Percentiles rank a stretch among this genome's conserved stretches.
Conservation (phyloP, 1,140 invertebrate species). For the Phocides pigmalion region DNA sequence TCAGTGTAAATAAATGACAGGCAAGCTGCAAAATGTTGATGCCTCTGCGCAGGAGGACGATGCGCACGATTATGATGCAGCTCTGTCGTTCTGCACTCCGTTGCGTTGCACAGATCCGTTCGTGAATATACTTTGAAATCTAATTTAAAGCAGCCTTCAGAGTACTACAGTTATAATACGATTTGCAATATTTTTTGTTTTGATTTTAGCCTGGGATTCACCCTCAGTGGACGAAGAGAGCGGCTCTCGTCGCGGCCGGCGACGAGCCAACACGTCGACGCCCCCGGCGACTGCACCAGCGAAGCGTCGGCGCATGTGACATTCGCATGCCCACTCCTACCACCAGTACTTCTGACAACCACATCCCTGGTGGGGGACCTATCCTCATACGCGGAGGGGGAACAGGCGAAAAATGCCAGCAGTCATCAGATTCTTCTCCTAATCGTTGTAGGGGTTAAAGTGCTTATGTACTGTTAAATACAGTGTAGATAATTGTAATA, state of each 20-base stretch:
- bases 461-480: not conserved
- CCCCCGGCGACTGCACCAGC: conserved; percentile 65
- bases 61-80: no score
- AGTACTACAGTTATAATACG: no score
- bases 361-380: not conserved
- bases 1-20: no score
- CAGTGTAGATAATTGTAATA: no score
- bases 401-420: not conserved
- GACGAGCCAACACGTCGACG: conserved; percentile 64
- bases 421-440: not conserved
- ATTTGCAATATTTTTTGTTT: no score
- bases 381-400: not conserved
- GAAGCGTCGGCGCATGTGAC: conserved; percentile 70
- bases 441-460: not conserved
- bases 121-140: no score
- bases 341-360: conserved; percentile 70
- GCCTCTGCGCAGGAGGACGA: no score
- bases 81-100: no score
- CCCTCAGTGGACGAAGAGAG: conserved; percentile 64
- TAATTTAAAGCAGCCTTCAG: no score
- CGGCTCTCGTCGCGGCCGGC: conserved; percentile 56
- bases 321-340: conserved; percentile 57
- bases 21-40: no score
- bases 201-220: conserved; percentile 57
- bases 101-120: no score